Percentiles rank a stretch among this genome's conserved stretches.
These are phyloP conservation scores for Syrphus vitripennis DNA, from an alignment of 2,888 invertebrate species.

Conservation along the genomic window DNA sequence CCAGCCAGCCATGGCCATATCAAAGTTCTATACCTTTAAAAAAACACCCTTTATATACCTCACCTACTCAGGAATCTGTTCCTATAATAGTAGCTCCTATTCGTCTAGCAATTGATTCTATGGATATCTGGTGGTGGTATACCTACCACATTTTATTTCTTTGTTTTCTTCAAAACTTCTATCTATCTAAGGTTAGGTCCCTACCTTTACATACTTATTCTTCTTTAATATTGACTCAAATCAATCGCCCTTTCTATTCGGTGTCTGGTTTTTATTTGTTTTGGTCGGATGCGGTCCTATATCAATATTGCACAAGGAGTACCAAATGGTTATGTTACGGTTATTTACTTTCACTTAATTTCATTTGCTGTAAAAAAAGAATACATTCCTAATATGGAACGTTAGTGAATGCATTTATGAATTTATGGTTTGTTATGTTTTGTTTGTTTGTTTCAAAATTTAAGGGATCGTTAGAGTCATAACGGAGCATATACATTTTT, in stretches of 20 bases:
- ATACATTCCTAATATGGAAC: slow-evolving; percentile 2
- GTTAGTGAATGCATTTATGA: slow-evolving; percentile 1
- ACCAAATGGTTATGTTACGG: slow-evolving; percentile 13
- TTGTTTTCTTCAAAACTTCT: not conserved
- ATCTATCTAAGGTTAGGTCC: not conserved
- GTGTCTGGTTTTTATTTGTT: slow-evolving; percentile 35
- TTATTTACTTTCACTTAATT: slow-evolving; percentile 37
- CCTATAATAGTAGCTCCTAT: too few relatives aligned
- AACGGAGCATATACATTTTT: not conserved
- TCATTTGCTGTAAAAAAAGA: not conserved
- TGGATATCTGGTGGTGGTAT: not conserved
- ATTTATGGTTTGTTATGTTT: not conserved
- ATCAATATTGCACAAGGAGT: slow-evolving; percentile 47
- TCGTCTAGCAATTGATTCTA: not conserved
- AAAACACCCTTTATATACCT: too few relatives aligned
- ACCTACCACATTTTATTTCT: not conserved
- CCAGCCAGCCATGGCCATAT: too few relatives aligned
- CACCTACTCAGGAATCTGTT: too few relatives aligned
- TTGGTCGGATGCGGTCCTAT: slow-evolving; percentile 51
- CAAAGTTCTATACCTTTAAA: too few relatives aligned
- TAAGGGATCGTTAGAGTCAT: not conserved
- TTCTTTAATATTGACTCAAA: slow-evolving; percentile 13
- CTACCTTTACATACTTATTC: too few relatives aligned
- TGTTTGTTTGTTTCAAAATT: not conserved
- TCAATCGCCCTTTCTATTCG: slow-evolving; percentile 16